A percentile compares a stretch with the other conserved stretches of the same genome.
Evolutionary conservation across 2,888 invertebrate species (phyloP).

Genomic region (Lycophotia porphyrea): DNA sequence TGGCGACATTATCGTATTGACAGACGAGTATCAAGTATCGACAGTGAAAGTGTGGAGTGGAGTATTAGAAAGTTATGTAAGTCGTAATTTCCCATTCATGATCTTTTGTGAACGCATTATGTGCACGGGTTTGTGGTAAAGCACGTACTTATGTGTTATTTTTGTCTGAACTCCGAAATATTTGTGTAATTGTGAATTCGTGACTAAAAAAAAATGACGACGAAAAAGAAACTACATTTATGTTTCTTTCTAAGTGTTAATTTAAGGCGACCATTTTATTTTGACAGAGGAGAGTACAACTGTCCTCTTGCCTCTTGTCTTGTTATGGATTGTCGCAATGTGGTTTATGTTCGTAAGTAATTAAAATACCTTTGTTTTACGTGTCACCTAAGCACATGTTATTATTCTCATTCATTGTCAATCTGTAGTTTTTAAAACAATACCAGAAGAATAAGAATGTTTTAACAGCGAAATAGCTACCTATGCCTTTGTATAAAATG

Average conservation of each 20-base stretch:
- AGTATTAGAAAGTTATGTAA: slow-evolving; percentile 56
- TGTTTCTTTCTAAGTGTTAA: not conserved
- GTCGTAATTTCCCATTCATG: slow-evolving; percentile 40
- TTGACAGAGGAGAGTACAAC: not conserved
- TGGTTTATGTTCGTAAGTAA: not conserved
- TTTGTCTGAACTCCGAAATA: not conserved
- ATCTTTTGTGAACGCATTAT: slow-evolving; percentile 45
- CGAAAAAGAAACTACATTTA: not conserved
- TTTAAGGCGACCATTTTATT: not conserved
- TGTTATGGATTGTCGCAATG: not conserved
- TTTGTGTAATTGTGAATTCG: not conserved
- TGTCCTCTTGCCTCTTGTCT: not conserved
- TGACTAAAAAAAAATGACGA: not conserved
- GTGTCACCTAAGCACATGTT: slow-evolving; percentile 7
- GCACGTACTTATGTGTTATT: slow-evolving; percentile 17
- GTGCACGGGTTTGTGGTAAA: slow-evolving; percentile 22
- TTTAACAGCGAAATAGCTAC: not conserved
- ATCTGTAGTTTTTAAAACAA: slow-evolving; percentile 23
- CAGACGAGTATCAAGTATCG: slow-evolving; percentile 55
- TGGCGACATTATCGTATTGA: slow-evolving; percentile 56
- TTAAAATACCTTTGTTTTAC: slow-evolving; percentile 12
- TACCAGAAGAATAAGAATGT: not conserved
- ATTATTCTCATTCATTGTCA: slow-evolving; percentile 23
- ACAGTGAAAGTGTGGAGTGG: slow-evolving; percentile 54
- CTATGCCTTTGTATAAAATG: slow-evolving; percentile 20